Percentiles rank a stretch among this genome's conserved stretches.
These are phyloP conservation scores for Drosophila pruinosa DNA, from an alignment of 1,140 invertebrate species.

Conservation along the genomic window DNA sequence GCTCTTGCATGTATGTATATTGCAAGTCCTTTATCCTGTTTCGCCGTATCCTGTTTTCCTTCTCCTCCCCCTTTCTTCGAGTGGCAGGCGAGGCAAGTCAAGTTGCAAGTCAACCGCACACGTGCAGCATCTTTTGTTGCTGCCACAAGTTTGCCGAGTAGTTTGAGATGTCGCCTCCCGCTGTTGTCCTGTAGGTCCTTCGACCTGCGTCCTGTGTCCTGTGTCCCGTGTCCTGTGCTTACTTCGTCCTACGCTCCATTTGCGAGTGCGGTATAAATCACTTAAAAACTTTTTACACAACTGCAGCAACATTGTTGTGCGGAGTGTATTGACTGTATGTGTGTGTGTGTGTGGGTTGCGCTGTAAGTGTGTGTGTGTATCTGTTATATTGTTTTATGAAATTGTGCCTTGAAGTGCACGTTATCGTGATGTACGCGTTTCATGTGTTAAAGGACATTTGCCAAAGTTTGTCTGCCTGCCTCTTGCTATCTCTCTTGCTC, in stretches of 20 bases:
- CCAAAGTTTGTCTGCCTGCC: slow-evolving; percentile 42
- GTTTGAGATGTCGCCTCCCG: too few relatives aligned
- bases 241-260: slow-evolving; percentile 24
- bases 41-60: slow-evolving; percentile 3
- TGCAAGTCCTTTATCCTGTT: slow-evolving; percentile 17
- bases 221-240: not conserved
- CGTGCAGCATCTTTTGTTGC: not conserved
- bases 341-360: not conserved
- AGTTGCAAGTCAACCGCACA: slow-evolving; percentile 25
- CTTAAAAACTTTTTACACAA: slow-evolving; percentile 76
- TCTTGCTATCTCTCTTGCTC: not conserved
- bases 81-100: slow-evolving; percentile 15
- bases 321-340: not conserved
- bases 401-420: slow-evolving; percentile 40
- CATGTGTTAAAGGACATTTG: slow-evolving; percentile 62
- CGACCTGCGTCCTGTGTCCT: not conserved
- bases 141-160: slow-evolving; percentile 5
- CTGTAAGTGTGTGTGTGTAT: slow-evolving; percentile 9
- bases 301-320: slow-evolving; percentile 49
- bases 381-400: slow-evolving; percentile 67
- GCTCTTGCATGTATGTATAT: not conserved
- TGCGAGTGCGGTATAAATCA: slow-evolving; percentile 73
- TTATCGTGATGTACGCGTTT: slow-evolving; percentile 62
- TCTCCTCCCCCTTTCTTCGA: slow-evolving; percentile 12
- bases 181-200: not conserved